These are phyloP conservation scores for Clarias gariepinus DNA, from an alignment of 2,113 vertebrate genomes.

Conservation along the genomic window DNA sequence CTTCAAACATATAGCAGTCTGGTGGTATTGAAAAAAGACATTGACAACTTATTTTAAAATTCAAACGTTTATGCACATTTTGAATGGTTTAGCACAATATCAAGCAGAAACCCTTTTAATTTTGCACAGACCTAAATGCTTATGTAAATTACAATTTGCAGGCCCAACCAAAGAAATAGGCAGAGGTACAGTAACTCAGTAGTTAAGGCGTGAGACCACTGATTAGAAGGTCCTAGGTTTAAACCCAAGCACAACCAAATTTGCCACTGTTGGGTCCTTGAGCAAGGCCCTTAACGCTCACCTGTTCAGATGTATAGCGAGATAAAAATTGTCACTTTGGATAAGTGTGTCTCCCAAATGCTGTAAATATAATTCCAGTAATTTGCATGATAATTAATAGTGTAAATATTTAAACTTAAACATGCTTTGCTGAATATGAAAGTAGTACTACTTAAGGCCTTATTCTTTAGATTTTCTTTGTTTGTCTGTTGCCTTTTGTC, in stretches of 20 bases:
- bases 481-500: slow-evolving; percentile 46
- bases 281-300: too few relatives aligned
- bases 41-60: not conserved
- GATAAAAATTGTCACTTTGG: not conserved
- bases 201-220: too few relatives aligned
- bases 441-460: slow-evolving; percentile 3
- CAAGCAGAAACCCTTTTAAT: not conserved
- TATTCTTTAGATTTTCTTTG: not conserved
- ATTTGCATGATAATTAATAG: slow-evolving; percentile 19
- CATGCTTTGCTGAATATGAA: not conserved
- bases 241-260: too few relatives aligned
- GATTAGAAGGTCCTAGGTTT: too few relatives aligned
- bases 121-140: not conserved
- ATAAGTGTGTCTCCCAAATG: too few relatives aligned
- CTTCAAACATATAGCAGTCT: not conserved
- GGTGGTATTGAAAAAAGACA: not conserved
- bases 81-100: not conserved
- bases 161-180: not conserved
- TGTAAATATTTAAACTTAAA: not conserved
- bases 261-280: too few relatives aligned
- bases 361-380: not conserved
- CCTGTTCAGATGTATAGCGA: too few relatives aligned
- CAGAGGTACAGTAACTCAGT: too few relatives aligned
- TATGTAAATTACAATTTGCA: not conserved
- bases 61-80: not conserved